Percentiles rank a stretch among this genome's conserved stretches.
phyloP scores from a whole-genome alignment of 2,888 invertebrate genomes.

The Erpobdella octoculata region DNA sequence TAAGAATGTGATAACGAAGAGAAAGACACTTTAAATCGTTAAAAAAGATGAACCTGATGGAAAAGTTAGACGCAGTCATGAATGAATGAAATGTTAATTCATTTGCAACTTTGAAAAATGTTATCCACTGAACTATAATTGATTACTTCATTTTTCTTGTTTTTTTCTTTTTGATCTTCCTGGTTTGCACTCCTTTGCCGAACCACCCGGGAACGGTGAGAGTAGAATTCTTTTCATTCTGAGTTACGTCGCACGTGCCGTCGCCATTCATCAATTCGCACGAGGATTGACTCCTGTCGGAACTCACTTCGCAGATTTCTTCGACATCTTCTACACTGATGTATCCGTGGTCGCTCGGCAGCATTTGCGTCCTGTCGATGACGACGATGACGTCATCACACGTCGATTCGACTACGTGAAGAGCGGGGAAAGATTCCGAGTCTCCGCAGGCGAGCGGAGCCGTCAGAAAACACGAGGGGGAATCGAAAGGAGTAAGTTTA shows the following conservation, averaged over 20 bases:
- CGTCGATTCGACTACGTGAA: not conserved
- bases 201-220: constrained; percentile 34
- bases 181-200: constrained; percentile 33
- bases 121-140: too few relatives aligned
- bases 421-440: not conserved
- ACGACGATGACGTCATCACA: not conserved
- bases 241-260: not conserved
- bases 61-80: too few relatives aligned
- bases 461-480: not conserved
- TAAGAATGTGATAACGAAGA: too few relatives aligned
- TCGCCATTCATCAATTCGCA: not conserved
- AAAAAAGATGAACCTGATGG: too few relatives aligned
- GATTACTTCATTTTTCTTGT: not conserved
- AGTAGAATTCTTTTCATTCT: not conserved
- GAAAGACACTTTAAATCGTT: too few relatives aligned
- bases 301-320: too few relatives aligned
- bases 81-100: too few relatives aligned
- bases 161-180: constrained; percentile 19
- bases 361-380: not conserved
- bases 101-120: too few relatives aligned
- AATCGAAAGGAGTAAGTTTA: not conserved
- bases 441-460: not conserved
- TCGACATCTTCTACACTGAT: not conserved
- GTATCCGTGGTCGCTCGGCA: not conserved
- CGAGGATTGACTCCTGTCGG: not conserved